Evolutionary conservation across 2,797 vertebrate genomes (phyloP), one percentile per base, ranked within the genome.

Genomic region (Sebastes trivittatus): DNA sequence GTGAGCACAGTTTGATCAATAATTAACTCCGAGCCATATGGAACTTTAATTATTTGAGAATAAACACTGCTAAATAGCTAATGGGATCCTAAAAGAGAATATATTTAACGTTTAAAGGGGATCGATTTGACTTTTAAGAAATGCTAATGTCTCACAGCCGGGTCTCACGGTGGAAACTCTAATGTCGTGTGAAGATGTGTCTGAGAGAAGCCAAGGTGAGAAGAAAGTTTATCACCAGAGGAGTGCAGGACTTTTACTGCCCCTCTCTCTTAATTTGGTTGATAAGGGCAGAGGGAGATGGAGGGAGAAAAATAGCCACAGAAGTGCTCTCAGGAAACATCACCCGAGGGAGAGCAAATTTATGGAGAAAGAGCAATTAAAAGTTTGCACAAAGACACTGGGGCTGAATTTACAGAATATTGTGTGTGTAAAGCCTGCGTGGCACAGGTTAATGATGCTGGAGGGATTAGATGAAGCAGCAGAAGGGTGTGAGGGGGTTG

Each of bases 391-490:
- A 89, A 85, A 93, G 86, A 89, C 86, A 87, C 71, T 54, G 74
- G 82, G 74, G 92, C 79, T 73, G 86, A 73, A 86, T 88, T 87
- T 87, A 82, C 38, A 54, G 72, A 91, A 91, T 86, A 87, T 84
- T 88, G 85, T 68, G 42, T 87, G 82, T 85, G 79, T 87, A 87
- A 87, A 90, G 84, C 67, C 90, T 91, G 81, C 70, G 75, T 93
- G 85, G 84, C 84, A 84, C 84, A 93, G 92, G 91, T 94, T 94
- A 95, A 95, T 92, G 91, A 93, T 86, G 90, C 89, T 90, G 80
- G 69, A 70, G 92, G 92, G 91, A 94, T 90, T 91, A 88, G 78
- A 88, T 83, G 72, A 81, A 87, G 86, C 80, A 78, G 81, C 63
- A 80, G 75, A 72, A 78, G 67, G 34, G 46, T 67, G 70, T 78